Base-by-base conservation (phyloP, 2,888 invertebrate genomes). In the Amphipyra berbera region DNA sequence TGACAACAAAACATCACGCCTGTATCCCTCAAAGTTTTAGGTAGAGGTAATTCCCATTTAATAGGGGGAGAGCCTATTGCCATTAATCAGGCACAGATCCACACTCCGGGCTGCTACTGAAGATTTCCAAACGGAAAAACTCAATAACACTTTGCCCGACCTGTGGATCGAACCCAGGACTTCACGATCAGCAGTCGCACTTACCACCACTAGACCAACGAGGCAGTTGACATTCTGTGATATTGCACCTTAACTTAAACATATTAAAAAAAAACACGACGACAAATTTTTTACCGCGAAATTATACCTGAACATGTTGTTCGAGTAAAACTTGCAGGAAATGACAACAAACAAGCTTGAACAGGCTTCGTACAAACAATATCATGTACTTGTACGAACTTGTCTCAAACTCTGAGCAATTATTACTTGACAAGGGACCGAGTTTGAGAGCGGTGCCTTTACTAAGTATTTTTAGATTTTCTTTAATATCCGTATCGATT, bases 371-470 rank as follows among this genome's bases (percentile, higher is more conserved):
- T 40, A 55, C 50, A 76, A 73, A 73, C 72, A 73, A 76, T 76
- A 71, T 72, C 62, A 58, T 71, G 54, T 76, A 67, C 72, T 76
- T 76, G 37, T 49, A 45, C 42, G 44, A 71, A 76, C 61, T 67
- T 60, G 50, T 62, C 61, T 41, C 37, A 9, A 70, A 75, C 59
- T 75, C 49, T 42, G 13, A 58, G 37, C 76, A 72, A 72, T 72
- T 74, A 72, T 71, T 71, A 59, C 75, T 68, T 72, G 71, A 75
- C 75, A 74, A 41, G 54, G 56, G 69, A 64, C 49, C 49, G 50
- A 72, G 59, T 72, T 70, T 50, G 37, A 41, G 45, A 57, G 21
- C 30, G 30, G 10, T 13, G 48, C 40, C 46, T 46, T 38, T n/a
- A 42, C 14, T 8, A 42, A 68, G 59, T 69, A 69, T 74, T 71